phyloP scores from a whole-genome alignment of 2,888 invertebrate genomes.

The Marasmarcha lunaedactyla region DNA sequence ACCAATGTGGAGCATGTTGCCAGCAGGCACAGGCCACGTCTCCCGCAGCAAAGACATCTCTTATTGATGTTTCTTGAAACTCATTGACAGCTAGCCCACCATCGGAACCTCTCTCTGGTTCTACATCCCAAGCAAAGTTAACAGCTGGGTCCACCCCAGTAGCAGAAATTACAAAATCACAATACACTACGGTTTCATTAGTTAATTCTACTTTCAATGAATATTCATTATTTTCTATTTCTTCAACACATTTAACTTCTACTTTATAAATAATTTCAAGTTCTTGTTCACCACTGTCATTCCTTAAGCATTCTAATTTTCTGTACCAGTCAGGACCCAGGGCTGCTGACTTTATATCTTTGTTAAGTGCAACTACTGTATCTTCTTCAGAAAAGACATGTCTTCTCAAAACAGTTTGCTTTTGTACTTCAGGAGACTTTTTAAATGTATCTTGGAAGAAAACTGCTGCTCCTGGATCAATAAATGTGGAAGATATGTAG shows the following conservation, averaged over 20 bases:
- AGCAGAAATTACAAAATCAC: slow-evolving; percentile 95
- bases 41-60: slow-evolving; percentile 92
- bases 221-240: slow-evolving; percentile 57
- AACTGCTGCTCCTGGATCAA: slow-evolving; percentile 95
- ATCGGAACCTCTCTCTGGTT: slow-evolving; percentile 72
- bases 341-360: slow-evolving; percentile 82
- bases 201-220: slow-evolving; percentile 80
- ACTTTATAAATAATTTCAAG: slow-evolving; percentile 73
- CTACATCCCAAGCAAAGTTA: slow-evolving; percentile 64
- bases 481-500: slow-evolving; percentile 92
- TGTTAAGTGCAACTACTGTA: slow-evolving; percentile 36
- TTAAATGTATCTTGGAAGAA: slow-evolving; percentile 79
- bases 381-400: slow-evolving; percentile 76
- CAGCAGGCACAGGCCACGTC: slow-evolving; percentile 92
- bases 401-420: slow-evolving; percentile 62
- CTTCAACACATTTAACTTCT: slow-evolving; percentile 58
- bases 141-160: slow-evolving; percentile 88
- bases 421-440: slow-evolving; percentile 17
- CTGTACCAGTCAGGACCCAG: slow-evolving; percentile 97
- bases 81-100: slow-evolving; percentile 90
- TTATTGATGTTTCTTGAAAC: slow-evolving; percentile 83
- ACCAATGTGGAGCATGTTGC: slow-evolving; percentile 85
- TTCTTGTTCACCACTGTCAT: slow-evolving; percentile 59
- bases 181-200: slow-evolving; percentile 77
- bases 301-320: slow-evolving; percentile 69